These are phyloP conservation scores for Erpornis zantholeuca DNA, from an alignment of 2,113 vertebrate species.

Conservation along the genomic window DNA sequence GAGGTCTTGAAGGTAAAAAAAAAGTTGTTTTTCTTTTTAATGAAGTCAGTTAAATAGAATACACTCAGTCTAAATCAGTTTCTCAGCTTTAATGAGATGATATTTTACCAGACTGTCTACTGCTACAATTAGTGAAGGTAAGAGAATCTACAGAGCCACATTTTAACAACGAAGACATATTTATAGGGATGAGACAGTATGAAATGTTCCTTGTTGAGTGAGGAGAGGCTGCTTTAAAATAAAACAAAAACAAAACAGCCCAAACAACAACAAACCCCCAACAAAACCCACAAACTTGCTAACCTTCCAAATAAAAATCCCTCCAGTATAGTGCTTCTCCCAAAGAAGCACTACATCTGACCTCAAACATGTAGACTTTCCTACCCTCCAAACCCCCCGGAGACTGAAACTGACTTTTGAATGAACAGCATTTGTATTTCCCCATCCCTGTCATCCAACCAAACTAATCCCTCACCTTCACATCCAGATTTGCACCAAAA, in stretches of 20 bases:
- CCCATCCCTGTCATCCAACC: background rate
- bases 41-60: background rate
- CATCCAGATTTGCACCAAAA: conserved; percentile 90
- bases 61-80: background rate
- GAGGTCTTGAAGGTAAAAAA: conserved; percentile 79
- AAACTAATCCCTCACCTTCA: conserved; percentile 81
- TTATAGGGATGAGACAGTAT: background rate
- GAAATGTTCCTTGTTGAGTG: background rate
- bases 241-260: background rate
- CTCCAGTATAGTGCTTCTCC: background rate
- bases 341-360: background rate
- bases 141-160: background rate
- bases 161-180: background rate
- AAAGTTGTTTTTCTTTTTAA: background rate
- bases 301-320: background rate
- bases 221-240: background rate
- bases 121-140: background rate
- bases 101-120: background rate
- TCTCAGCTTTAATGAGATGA: background rate
- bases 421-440: background rate
- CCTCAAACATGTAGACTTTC: background rate
- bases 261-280: background rate
- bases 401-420: background rate
- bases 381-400: background rate
- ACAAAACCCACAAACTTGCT: background rate